Conservation (phyloP, 2,888 invertebrate genomes). For the Hydropsyche betteni region DNA sequence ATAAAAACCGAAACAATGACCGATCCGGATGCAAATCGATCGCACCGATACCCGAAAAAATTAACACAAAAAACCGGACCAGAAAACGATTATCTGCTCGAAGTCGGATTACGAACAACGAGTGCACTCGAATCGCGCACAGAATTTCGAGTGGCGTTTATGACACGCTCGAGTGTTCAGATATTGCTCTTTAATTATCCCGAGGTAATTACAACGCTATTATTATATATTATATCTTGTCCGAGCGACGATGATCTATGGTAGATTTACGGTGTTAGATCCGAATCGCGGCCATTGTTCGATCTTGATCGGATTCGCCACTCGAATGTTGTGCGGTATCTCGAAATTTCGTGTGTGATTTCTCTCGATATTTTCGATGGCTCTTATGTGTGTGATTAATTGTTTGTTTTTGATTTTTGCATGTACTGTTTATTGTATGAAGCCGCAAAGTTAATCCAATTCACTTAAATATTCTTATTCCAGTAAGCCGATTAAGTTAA, state of each 20-base stretch:
- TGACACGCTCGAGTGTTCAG: constrained; percentile 38
- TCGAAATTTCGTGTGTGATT: no score
- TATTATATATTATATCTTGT: neutral
- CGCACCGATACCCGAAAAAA: neutral
- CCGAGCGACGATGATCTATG: neutral
- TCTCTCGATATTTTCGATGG: no score
- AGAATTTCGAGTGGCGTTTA: constrained; percentile 36
- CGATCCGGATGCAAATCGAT: constrained; percentile 8
- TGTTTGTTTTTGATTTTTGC: no score
- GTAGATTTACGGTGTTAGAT: constrained; percentile 13
- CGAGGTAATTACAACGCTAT: neutral
- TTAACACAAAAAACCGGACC: neutral
- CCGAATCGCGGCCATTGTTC: constrained; percentile 1
- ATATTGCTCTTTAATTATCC: constrained; percentile 9
- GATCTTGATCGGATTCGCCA: neutral
- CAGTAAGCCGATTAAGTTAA: no score
- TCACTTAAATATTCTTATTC: no score
- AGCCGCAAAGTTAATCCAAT: no score
- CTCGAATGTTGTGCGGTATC: neutral
- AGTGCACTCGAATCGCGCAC: constrained; percentile 47
- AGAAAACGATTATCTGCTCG: constrained; percentile 45
- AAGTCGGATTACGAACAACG: constrained; percentile 46
- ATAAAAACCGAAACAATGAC: neutral
- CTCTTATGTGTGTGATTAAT: no score
- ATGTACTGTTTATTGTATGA: no score